phyloP scores from a whole-genome alignment of 1,140 invertebrate genomes.

The Anoplophora glabripennis region DNA sequence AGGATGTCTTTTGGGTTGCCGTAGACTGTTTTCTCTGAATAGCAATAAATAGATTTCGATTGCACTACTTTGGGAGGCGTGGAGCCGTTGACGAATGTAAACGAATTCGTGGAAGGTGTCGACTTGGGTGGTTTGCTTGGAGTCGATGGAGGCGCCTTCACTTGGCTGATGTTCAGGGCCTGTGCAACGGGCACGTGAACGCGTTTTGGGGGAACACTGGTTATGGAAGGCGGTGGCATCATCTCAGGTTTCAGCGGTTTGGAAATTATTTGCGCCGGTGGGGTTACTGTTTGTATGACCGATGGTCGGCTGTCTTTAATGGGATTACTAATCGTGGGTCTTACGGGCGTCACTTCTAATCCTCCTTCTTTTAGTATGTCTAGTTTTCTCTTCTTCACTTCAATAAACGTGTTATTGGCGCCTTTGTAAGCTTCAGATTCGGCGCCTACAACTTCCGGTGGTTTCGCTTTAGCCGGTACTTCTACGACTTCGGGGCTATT shows the following conservation, averaged over 20 bases:
- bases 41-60: slow-evolving; percentile 61
- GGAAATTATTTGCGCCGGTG: slow-evolving; percentile 10
- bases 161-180: slow-evolving; percentile 21
- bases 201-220: slow-evolving; percentile 22
- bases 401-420: slow-evolving; percentile 26
- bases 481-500: slow-evolving; percentile 31
- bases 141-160: slow-evolving; percentile 19
- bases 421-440: slow-evolving; percentile 46
- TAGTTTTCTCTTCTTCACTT: slow-evolving; percentile 66
- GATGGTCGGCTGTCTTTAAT: slow-evolving; percentile 43
- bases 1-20: slow-evolving; percentile 68
- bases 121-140: slow-evolving; percentile 7
- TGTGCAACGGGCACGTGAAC: slow-evolving; percentile 12
- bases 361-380: slow-evolving; percentile 72
- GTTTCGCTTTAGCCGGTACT: slow-evolving; percentile 56
- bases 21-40: slow-evolving; percentile 62
- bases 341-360: slow-evolving; percentile 66
- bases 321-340: slow-evolving; percentile 46
- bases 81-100: slow-evolving; percentile 26
- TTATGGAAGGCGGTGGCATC: slow-evolving; percentile 46
- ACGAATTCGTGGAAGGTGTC: too few relatives aligned
- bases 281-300: slow-evolving; percentile 42
- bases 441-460: slow-evolving; percentile 64
- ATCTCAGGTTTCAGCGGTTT: slow-evolving; percentile 40
- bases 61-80: slow-evolving; percentile 62